Evolutionary conservation across 2,113 vertebrate genomes (phyloP).

Genomic region (Gyps fulvus): DNA sequence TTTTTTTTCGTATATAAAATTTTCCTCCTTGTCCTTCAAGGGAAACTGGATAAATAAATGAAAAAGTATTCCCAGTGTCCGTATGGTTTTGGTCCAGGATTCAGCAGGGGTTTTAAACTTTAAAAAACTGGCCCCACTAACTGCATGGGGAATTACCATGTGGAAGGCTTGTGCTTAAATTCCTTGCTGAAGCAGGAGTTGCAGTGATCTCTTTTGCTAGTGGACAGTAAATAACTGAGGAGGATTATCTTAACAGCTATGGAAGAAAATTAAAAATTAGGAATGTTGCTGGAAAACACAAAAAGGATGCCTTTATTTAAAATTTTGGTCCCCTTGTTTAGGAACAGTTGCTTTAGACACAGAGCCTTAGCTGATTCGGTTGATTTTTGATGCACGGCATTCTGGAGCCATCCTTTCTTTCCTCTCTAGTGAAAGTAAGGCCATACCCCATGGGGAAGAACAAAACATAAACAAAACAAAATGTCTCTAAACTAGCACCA

Average conservation of each 20-base stretch:
- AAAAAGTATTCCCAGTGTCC: neutral
- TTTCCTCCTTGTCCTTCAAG: slow-evolving; percentile 46
- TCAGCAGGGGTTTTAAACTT: neutral
- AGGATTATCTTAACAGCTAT: neutral
- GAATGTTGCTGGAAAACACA: neutral
- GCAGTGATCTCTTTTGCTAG: neutral
- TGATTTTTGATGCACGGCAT: neutral
- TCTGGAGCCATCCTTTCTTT: neutral
- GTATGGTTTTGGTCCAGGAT: neutral
- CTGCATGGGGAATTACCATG: neutral
- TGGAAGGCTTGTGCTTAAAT: neutral
- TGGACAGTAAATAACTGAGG: neutral
- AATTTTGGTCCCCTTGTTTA: neutral
- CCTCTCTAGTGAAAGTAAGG: neutral
- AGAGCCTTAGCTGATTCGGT: neutral
- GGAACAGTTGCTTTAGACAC: neutral
- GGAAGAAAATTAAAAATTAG: neutral
- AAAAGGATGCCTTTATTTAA: neutral
- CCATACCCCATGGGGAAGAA: neutral
- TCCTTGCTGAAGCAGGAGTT: neutral
- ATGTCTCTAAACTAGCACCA: neutral
- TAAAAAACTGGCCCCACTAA: neutral
- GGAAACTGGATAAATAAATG: neutral
- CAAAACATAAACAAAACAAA: neutral
- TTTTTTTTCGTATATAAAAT: slow-evolving; percentile 24